Evolutionary conservation across 2,797 vertebrate genomes (phyloP).

Genomic region (Falco novaeseelandiae): DNA sequence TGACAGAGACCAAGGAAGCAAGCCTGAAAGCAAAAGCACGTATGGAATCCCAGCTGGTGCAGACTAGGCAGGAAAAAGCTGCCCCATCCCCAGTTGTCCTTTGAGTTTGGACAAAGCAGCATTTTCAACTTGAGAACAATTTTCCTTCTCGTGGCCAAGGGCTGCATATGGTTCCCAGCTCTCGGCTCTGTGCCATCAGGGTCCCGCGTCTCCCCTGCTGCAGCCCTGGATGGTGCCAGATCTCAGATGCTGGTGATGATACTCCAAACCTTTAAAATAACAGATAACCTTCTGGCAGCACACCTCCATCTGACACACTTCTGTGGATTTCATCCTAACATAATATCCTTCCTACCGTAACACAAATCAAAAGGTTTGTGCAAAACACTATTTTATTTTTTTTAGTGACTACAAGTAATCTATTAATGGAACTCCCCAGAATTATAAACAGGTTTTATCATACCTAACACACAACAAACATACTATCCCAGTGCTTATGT

Average conservation of each 20-base stretch:
- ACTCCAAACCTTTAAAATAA: not conserved
- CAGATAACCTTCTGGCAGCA: not conserved
- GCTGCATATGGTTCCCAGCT: not conserved
- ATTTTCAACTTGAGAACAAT: not conserved
- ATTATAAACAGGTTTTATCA: not conserved
- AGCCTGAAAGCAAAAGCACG: not conserved
- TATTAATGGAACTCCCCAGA: not conserved
- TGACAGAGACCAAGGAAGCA: not conserved
- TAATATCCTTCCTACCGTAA: not conserved
- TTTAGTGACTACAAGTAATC: not conserved
- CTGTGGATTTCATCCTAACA: not conserved
- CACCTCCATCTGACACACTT: not conserved
- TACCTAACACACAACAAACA: not conserved
- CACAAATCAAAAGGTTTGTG: not conserved
- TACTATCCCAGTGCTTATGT: not conserved
- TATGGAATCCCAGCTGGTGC: not conserved
- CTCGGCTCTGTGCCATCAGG: not conserved
- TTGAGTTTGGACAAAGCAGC: not conserved
- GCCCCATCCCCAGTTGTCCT: not conserved
- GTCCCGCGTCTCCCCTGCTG: accelerated
- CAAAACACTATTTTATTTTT: not conserved
- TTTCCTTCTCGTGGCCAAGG: not conserved
- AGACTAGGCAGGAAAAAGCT: not conserved
- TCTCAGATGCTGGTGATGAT: not conserved
- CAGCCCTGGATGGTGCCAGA: not conserved